phyloP scores from a whole-genome alignment of 2,888 invertebrate genomes.

The Erebia epiphron region DNA sequence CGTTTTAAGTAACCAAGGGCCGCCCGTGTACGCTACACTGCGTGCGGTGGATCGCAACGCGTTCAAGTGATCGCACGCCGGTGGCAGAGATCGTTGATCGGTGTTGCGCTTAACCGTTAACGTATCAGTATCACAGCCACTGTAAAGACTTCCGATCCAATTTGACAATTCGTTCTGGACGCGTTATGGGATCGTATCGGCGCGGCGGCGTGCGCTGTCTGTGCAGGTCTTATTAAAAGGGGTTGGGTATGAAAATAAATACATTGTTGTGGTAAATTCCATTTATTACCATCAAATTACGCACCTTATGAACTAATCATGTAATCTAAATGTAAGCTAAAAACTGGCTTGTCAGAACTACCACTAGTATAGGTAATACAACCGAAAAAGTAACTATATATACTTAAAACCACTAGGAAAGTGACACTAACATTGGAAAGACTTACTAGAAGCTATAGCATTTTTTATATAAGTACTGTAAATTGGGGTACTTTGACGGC shows the following conservation, averaged over 20 bases:
- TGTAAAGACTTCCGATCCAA: no score
- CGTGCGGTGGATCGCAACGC: no score
- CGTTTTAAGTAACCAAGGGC: no score
- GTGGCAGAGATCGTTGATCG: no score
- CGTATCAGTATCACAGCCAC: no score
- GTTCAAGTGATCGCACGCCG: no score
- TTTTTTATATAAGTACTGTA: background rate
- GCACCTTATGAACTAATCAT: slow-evolving; percentile 65
- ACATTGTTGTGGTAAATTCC: slow-evolving; percentile 62
- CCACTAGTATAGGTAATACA: slow-evolving; percentile 54
- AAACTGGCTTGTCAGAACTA: slow-evolving; percentile 67
- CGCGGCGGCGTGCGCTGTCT: no score
- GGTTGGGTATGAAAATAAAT: slow-evolving; percentile 49
- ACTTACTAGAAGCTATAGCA: slow-evolving; percentile 34
- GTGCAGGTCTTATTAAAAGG: slow-evolving; percentile 31
- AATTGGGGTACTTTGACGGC: background rate
- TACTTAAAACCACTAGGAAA: slow-evolving; percentile 44
- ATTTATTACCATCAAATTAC: slow-evolving; percentile 76
- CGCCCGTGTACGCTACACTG: no score
- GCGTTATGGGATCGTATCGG: background rate
- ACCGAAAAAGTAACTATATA: slow-evolving; percentile 40
- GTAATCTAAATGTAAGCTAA: slow-evolving; percentile 64
- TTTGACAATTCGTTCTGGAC: no score
- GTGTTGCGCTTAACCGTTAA: no score
- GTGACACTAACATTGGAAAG: slow-evolving; percentile 53